Base-by-base conservation (phyloP, 2,113 vertebrate genomes). In the Ploceus nigricollis region DNA sequence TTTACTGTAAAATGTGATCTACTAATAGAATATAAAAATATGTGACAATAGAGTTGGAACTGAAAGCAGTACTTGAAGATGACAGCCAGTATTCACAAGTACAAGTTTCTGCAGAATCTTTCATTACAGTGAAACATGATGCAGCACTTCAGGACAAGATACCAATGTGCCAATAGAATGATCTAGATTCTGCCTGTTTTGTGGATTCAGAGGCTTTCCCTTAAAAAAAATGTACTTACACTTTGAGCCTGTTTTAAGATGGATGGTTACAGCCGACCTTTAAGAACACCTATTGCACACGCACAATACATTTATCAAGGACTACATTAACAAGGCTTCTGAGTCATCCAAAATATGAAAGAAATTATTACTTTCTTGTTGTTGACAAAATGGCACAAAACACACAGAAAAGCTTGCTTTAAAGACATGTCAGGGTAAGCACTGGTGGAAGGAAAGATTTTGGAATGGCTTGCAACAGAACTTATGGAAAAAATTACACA, bases 11-110 rank as follows among this genome's bases (percentile, higher is more conserved):
- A 90, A 82, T 64, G 25, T 61, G 18, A 24, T 90, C 33, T 68
- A 42, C 45, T 64, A 87, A 87, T 51, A 78, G 23, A 58, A 61
- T 21, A 10, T 15, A 87, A 83, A 96, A 66, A 21, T 77, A 22
- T 7, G 21, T 73, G 71, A 70, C 31, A 69, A 54, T 24, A 37
- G 42, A 54, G 19, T 13, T 75, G 76, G 65, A 88, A 77, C 31
- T 53, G 72, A 80, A 88, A 84, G 69, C 16, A n/a, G 56, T 85
- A 88, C 28, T 86, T 90, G 71, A 91, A 93, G 54, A 91, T 40
- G 53, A 58, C 37, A 66, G 58, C 31, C 27, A 64, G 7, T 50
- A 66, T 94, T 73, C 65, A 80, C 28, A 71, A 48, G 24, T 33
- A 50, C 17, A 47, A 47, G 18, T 84, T 66, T 90, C 71, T 87